These are phyloP conservation scores for Gorsachius magnificus DNA, from an alignment of 2,797 vertebrate genomes.

Conservation along the genomic window DNA sequence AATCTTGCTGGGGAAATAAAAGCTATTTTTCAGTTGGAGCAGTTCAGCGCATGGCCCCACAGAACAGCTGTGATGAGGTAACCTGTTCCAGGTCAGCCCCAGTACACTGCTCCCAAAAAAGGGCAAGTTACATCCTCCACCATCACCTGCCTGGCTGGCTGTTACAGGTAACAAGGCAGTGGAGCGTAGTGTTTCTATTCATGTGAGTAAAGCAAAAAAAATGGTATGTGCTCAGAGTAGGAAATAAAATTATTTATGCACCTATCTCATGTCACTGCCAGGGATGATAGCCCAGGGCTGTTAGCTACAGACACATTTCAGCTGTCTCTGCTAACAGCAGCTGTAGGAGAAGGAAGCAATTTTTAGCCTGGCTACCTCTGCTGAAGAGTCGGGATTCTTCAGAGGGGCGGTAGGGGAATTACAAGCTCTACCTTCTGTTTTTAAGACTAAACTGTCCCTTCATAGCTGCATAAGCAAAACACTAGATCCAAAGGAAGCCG, in stretches of 20 bases:
- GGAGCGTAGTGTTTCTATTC: not conserved
- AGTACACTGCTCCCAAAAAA: not conserved
- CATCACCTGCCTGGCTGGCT: not conserved
- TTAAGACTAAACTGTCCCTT: not conserved
- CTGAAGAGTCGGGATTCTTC: not conserved
- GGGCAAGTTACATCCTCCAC: not conserved
- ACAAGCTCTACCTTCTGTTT: not conserved
- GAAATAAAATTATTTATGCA: not conserved
- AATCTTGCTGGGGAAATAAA: not conserved
- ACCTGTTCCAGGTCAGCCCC: not conserved
- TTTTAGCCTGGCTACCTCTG: not conserved
- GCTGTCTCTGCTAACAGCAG: not conserved
- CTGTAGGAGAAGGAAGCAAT: not conserved
- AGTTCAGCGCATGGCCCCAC: not conserved
- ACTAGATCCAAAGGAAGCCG: not conserved
- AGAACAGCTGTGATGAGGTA: not conserved
- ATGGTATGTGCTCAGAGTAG: not conserved
- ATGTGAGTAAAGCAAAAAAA: not conserved
- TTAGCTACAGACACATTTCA: not conserved
- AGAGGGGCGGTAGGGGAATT: not conserved
- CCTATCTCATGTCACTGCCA: not conserved
- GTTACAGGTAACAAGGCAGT: not conserved
- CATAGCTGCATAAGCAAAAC: not conserved
- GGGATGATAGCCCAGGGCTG: not conserved
- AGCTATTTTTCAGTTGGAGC: not conserved